phyloP scores from a whole-genome alignment of 2,797 vertebrate species.

The Bucorvus abyssinicus region DNA sequence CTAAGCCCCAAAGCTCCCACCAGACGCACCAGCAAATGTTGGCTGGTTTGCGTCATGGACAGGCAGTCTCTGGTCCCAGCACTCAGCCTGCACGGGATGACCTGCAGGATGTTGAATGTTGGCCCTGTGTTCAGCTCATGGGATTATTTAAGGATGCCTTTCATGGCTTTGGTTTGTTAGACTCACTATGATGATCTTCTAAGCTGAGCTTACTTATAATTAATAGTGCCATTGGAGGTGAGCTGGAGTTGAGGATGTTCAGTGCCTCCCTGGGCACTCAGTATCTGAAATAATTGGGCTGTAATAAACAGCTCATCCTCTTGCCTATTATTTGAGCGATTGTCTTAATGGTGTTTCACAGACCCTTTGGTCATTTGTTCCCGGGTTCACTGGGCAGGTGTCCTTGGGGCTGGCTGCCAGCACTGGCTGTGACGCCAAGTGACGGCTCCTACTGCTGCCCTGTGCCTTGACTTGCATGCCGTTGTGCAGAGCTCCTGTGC shows the following conservation, averaged over 20 bases:
- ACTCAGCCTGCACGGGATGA: accelerated
- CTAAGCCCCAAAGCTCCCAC: not conserved
- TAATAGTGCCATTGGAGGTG: not conserved
- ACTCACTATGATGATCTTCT: not conserved
- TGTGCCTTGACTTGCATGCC: accelerated
- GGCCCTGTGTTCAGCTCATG: not conserved
- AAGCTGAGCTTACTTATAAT: not conserved
- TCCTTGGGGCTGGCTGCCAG: not conserved
- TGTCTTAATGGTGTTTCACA: not conserved
- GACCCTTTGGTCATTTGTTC: not conserved
- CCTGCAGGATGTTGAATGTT: not conserved
- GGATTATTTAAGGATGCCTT: not conserved
- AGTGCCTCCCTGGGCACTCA: not conserved
- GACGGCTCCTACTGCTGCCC: not conserved
- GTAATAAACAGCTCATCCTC: not conserved
- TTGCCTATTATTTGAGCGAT: not conserved
- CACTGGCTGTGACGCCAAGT: not conserved
- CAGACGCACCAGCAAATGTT: not conserved
- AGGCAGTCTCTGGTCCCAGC: not conserved
- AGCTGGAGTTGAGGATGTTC: not conserved
- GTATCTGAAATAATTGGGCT: not conserved
- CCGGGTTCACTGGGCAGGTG: accelerated
- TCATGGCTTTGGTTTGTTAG: not conserved
- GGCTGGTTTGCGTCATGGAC: not conserved
- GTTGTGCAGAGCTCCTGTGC: not conserved